These are phyloP conservation scores for Chitala chitala DNA, from an alignment of 2,113 vertebrate genomes.

Conservation along the genomic window DNA sequence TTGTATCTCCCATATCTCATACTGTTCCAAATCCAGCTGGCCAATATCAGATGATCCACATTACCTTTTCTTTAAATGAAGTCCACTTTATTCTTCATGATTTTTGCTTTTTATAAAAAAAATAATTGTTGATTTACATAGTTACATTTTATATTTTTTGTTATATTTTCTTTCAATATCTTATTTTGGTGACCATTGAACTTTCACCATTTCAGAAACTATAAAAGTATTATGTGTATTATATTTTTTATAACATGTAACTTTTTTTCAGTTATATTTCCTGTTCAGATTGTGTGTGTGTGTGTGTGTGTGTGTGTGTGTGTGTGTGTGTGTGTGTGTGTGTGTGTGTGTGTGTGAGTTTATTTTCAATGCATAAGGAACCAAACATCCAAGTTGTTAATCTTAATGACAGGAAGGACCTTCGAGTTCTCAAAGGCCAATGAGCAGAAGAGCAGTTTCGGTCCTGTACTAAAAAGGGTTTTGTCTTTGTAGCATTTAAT, in stretches of 20 bases:
- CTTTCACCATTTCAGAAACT: no score
- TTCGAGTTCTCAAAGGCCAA: background rate
- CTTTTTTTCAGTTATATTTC: no score
- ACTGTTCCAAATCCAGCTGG: background rate
- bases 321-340: no score
- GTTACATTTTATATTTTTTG: background rate
- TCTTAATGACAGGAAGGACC: background rate
- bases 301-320: no score
- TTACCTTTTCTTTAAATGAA: constrained; percentile 1
- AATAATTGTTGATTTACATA: background rate
- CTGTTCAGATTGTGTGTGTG: no score
- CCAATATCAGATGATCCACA: background rate
- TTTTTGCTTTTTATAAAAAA: background rate
- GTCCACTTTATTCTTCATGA: background rate
- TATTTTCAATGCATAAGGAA: no score
- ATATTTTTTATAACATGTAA: no score
- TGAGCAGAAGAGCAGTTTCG: background rate
- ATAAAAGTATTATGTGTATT: no score
- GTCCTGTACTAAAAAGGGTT: background rate
- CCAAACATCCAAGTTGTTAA: no score
- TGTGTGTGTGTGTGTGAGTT: background rate
- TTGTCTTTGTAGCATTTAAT: background rate
- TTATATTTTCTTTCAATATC: background rate
- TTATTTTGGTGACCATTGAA: no score
- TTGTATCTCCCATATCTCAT: background rate